A percentile compares a stretch with the other conserved stretches of the same genome.
Evolutionary conservation across 1,140 invertebrate genomes (phyloP).

Genomic region (Drosophila bifasciata): DNA sequence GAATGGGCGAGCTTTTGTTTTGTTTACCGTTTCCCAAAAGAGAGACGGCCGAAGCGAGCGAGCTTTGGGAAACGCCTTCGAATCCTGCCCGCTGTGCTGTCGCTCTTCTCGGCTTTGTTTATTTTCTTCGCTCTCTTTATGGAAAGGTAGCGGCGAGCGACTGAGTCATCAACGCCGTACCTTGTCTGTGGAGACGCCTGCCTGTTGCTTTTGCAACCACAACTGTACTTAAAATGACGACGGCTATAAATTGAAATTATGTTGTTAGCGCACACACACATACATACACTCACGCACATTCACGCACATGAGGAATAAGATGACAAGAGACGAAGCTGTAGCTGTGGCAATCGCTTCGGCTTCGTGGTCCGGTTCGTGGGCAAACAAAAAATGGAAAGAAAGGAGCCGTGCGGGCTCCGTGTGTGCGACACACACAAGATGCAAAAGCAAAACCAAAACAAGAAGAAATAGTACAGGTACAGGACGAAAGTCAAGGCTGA

Average conservation of each 20-base stretch:
- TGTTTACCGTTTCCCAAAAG: slow-evolving; percentile 63
- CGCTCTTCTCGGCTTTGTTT: not conserved
- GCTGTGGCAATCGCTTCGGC: slow-evolving; percentile 22
- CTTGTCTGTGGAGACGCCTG: slow-evolving; percentile 28
- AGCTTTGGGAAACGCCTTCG: slow-evolving; percentile 17
- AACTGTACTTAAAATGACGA: slow-evolving; percentile 69
- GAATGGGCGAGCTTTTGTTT: no score
- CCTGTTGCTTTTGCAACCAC: slow-evolving; percentile 53
- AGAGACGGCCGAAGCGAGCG: slow-evolving; percentile 12
- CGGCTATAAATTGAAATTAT: slow-evolving; percentile 80
- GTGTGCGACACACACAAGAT: no score
- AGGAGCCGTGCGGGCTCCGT: no score
- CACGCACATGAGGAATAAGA: slow-evolving; percentile 10
- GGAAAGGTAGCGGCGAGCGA: not conserved
- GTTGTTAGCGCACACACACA: slow-evolving; percentile 66
- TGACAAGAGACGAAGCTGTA: slow-evolving; percentile 32
- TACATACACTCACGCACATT: slow-evolving; percentile 28
- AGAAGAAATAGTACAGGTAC: not conserved
- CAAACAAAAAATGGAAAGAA: slow-evolving; percentile 22
- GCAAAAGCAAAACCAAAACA: slow-evolving; percentile 35
- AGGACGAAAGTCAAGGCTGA: not conserved
- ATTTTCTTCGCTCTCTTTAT: slow-evolving; percentile 7
- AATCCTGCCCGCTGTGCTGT: slow-evolving; percentile 10
- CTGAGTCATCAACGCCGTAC: slow-evolving; percentile 58
- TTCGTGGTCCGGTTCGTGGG: slow-evolving; percentile 48